Evolutionary conservation across 2,797 vertebrate genomes (phyloP).

Genomic region (Eutrigla gurnardus): DNA sequence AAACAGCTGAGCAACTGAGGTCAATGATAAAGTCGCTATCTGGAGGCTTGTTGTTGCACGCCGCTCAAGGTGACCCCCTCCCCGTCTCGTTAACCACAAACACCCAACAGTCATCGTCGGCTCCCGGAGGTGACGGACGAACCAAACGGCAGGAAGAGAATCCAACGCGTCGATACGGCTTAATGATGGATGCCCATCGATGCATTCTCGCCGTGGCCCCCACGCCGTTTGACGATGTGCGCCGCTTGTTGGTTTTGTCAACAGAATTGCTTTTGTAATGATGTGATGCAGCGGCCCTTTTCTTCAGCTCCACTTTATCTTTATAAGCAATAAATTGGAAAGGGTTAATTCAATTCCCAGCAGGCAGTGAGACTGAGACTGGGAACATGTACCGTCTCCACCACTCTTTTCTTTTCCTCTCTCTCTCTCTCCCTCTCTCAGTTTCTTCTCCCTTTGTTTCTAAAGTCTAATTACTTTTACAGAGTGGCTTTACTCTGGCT

Average conservation of each 20-base stretch:
- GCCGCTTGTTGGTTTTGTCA: conserved; percentile 12
- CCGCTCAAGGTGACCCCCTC: conserved; percentile 73
- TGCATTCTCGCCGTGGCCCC: conserved; percentile 8
- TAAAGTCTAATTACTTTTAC: conserved; percentile 79
- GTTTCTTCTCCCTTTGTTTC: conserved; percentile 59
- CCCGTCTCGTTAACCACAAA: conserved; percentile 54
- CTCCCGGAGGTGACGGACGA: conserved; percentile 55
- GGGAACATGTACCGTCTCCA: conserved; percentile 57
- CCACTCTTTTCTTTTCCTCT: conserved; percentile 12
- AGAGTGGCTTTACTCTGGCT: conserved; percentile 66
- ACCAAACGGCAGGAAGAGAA: conserved; percentile 38
- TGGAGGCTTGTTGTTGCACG: conserved; percentile 39
- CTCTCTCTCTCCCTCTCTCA: conserved; percentile 14
- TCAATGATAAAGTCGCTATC: conserved; percentile 30
- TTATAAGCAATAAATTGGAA: conserved; percentile 76
- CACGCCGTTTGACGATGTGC: background rate
- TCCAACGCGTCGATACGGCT: conserved; percentile 49
- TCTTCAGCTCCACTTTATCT: conserved; percentile 74
- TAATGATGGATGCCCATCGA: conserved; percentile 55
- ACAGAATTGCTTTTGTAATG: conserved; percentile 22
- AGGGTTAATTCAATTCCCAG: conserved; percentile 78
- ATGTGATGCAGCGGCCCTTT: conserved; percentile 49
- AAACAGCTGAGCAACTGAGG: background rate
- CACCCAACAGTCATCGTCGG: conserved; percentile 9
- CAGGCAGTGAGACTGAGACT: conserved; percentile 57